Evolutionary conservation across 2,888 invertebrate genomes (phyloP).

Genomic region (Drosophila kanekoi): DNA sequence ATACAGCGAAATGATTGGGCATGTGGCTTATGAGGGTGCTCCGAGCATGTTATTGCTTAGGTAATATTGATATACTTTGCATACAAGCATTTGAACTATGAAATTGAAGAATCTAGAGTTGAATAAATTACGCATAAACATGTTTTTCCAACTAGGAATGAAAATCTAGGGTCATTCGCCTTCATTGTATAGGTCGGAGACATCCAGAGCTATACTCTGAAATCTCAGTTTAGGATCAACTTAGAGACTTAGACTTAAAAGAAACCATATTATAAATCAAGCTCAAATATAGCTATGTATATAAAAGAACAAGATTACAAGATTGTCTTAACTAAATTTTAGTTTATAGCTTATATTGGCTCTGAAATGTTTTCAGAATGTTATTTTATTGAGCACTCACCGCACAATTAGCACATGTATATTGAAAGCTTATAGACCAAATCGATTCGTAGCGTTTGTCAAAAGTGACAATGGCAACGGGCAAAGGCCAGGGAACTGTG

Average conservation of each 20-base stretch:
- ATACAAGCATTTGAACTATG: neutral
- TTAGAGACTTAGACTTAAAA: no score
- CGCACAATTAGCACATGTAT: conserved; percentile 71
- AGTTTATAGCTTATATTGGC: conserved; percentile 15
- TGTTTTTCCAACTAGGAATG: no score
- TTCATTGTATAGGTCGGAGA: no score
- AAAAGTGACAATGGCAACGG: conserved; percentile 51
- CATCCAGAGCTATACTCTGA: no score
- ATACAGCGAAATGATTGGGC: conserved; percentile 17
- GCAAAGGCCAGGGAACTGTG: neutral
- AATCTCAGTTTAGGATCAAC: no score
- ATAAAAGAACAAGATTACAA: no score
- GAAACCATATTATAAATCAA: no score
- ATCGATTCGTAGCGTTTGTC: conserved; percentile 61
- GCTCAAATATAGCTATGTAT: no score
- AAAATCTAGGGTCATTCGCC: no score
- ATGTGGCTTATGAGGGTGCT: neutral
- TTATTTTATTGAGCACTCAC: conserved; percentile 15
- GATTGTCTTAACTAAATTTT: no score
- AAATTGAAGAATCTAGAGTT: neutral
- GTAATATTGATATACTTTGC: conserved; percentile 1
- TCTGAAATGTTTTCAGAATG: conserved; percentile 19
- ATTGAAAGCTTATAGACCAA: conserved; percentile 68
- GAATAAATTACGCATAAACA: neutral
- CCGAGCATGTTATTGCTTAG: conserved; percentile 12